These are phyloP conservation scores for Anableps anableps DNA, from an alignment of 2,797 vertebrate species.

Conservation along the genomic window DNA sequence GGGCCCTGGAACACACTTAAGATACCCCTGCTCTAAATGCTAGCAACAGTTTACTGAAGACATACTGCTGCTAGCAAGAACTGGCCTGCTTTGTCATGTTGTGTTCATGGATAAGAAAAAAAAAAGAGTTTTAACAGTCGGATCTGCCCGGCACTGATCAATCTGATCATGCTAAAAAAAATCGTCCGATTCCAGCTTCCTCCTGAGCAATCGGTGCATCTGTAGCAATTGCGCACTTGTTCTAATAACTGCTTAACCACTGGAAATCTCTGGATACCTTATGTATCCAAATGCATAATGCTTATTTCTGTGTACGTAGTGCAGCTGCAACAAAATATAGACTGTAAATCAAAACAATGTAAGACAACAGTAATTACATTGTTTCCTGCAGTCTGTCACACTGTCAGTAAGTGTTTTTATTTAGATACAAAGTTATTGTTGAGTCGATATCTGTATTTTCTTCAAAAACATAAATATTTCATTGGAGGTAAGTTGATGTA, in stretches of 20 bases:
- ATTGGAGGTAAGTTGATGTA: slow-evolving; percentile 50
- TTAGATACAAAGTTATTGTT: background rate
- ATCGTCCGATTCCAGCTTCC: background rate
- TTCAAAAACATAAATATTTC: background rate
- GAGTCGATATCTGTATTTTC: background rate
- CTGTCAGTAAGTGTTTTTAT: slow-evolving; percentile 19
- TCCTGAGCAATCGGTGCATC: background rate
- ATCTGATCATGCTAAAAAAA: background rate
- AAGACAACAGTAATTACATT: slow-evolving; percentile 38
- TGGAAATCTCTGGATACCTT: background rate
- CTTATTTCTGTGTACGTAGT: slow-evolving; percentile 30
- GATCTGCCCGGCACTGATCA: no score
- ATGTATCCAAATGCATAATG: slow-evolving; percentile 4
- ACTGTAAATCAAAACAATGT: slow-evolving; percentile 37
- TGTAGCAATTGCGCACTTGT: slow-evolving; percentile 7
- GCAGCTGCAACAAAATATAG: slow-evolving; percentile 65
- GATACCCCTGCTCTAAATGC: background rate
- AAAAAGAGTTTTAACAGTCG: background rate
- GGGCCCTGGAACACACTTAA: no score
- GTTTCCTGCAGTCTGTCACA: slow-evolving; percentile 30
- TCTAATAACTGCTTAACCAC: background rate
- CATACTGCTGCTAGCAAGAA: background rate
- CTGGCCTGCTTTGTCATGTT: background rate
- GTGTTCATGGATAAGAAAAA: background rate
- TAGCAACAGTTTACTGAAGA: background rate